Conservation (phyloP, 2,113 vertebrate genomes). For the Gasterosteus nipponicus region DNA sequence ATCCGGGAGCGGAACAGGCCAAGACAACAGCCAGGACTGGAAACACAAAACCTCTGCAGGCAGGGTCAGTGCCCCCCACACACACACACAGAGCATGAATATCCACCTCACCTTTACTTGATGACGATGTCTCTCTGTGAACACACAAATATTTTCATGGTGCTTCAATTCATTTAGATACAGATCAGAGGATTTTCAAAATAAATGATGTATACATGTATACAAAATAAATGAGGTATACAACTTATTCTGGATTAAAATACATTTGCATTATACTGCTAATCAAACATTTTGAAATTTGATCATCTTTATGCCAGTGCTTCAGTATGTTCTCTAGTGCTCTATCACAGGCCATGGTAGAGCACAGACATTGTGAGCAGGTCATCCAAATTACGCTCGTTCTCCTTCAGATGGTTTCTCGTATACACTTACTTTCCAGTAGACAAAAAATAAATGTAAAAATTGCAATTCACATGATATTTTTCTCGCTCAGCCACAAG, state of each 20-base stretch:
- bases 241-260: neutral
- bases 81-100: conserved; percentile 22
- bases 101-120: conserved; percentile 56
- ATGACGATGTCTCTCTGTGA: conserved; percentile 19
- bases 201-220: too few relatives aligned
- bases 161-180: neutral
- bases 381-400: neutral
- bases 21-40: conserved; percentile 50
- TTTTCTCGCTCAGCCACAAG: conserved; percentile 45
- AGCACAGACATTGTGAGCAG: neutral
- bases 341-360: neutral
- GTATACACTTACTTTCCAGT: too few relatives aligned
- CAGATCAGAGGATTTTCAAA: neutral
- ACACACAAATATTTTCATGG: neutral
- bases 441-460: neutral
- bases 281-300: neutral
- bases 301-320: neutral
- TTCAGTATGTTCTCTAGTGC: neutral
- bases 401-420: neutral
- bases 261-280: neutral
- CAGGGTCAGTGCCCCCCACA: conserved; percentile 52
- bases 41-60: conserved; percentile 65
- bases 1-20: conserved; percentile 56
- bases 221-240: neutral
- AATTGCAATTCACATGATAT: neutral